phyloP scores from a whole-genome alignment of 2,113 vertebrate genomes.

The Brachionichthys hirsutus region DNA sequence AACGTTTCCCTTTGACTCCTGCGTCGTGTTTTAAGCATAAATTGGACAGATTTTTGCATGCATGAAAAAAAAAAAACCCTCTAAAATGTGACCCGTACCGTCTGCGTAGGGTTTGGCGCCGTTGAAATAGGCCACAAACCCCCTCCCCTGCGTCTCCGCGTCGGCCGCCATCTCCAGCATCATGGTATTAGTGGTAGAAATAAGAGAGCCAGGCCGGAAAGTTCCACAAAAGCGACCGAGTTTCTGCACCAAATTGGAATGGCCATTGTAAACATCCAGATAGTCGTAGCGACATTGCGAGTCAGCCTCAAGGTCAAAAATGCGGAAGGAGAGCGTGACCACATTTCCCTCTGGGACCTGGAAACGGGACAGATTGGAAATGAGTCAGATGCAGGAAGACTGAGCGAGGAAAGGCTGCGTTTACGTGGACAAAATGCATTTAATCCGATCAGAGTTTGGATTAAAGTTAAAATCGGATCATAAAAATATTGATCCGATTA shows the following conservation, averaged over 20 bases:
- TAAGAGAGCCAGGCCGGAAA: conserved; percentile 83
- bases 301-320: conserved; percentile 88
- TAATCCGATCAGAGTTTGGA: too few species aligned
- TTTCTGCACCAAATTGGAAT: conserved; percentile 77
- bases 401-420: neutral
- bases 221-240: conserved; percentile 90
- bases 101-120: conserved; percentile 73
- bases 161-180: conserved; percentile 86
- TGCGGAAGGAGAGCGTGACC: conserved; percentile 83
- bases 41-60: neutral
- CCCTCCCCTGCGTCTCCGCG: conserved; percentile 76
- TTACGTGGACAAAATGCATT: too few species aligned
- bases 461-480: too few species aligned
- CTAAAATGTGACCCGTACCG: conserved; percentile 69
- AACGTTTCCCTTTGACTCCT: too few species aligned
- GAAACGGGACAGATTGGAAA: conserved; percentile 2
- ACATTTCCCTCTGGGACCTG: conserved; percentile 87
- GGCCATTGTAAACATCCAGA: conserved; percentile 85
- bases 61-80: neutral
- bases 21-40: neutral
- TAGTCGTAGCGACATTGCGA: conserved; percentile 85
- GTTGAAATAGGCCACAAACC: conserved; percentile 85
- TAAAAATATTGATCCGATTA: too few species aligned
- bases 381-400: conserved; percentile 13
- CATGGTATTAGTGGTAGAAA: conserved; percentile 85